Conservation (phyloP, 2,113 vertebrate genomes). For the Toxotes chatareus region DNA sequence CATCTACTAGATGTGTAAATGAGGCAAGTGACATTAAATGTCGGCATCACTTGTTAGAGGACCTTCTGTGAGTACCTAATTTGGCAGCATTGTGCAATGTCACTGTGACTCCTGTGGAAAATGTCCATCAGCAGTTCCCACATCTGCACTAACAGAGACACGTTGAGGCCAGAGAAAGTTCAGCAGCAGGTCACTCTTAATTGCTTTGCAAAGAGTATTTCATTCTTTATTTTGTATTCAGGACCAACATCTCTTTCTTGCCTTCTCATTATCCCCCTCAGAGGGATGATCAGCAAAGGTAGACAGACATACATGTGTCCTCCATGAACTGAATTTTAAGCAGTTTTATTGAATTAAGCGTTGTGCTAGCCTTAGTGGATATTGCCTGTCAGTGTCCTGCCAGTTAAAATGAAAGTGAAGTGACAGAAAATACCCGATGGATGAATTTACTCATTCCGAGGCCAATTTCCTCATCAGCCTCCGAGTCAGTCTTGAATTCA, state of each 20-base stretch:
- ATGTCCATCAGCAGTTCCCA: constrained; percentile 32
- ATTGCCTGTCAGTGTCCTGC: constrained; percentile 20
- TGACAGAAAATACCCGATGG: neutral
- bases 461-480: no score
- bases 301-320: constrained; percentile 29
- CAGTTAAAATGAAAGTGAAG: constrained; percentile 17
- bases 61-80: neutral
- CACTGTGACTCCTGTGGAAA: constrained; percentile 14
- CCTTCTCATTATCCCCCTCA: constrained; percentile 38
- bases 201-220: constrained; percentile 43
- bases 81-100: constrained; percentile 4
- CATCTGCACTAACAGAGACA: constrained; percentile 44
- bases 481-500: no score
- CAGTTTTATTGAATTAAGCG: constrained; percentile 48
- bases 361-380: neutral
- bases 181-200: constrained; percentile 53
- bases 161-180: constrained; percentile 42
- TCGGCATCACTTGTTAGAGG: neutral
- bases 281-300: neutral
- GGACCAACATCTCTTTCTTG: constrained; percentile 14
- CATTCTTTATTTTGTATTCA: constrained; percentile 42
- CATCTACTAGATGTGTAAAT: no score
- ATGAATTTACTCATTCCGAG: neutral
- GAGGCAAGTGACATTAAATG: constrained; percentile 4
- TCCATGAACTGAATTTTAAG: constrained; percentile 62